Conservation (phyloP, 1,140 invertebrate species). For the Cyphomyrmex costatus region DNA sequence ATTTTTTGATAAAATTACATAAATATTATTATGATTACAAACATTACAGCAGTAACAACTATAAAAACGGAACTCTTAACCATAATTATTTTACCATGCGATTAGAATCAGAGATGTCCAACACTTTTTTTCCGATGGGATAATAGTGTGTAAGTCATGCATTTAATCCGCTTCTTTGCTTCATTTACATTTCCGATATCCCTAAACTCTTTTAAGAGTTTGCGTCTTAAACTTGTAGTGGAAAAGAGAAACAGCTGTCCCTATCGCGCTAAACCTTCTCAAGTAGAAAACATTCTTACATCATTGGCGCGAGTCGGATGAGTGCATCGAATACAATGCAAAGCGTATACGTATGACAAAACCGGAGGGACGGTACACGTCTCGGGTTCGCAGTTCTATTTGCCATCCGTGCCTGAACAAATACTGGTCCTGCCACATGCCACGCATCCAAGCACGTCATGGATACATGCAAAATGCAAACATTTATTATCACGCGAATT, state of each 20-base stretch:
- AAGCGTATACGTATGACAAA: conserved; percentile 62
- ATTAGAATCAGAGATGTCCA: too few relatives aligned
- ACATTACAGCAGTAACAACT: too few relatives aligned
- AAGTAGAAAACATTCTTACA: conserved; percentile 69
- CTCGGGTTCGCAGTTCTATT: conserved; percentile 68
- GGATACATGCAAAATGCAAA: conserved; percentile 77
- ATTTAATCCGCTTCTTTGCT: not conserved
- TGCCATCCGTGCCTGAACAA: conserved; percentile 80
- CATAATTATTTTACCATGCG: too few relatives aligned
- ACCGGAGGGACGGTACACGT: conserved; percentile 31
- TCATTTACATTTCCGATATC: not conserved
- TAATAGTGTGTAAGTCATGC: not conserved
- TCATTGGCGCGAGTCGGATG: conserved; percentile 57
- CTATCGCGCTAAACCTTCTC: conserved; percentile 37
- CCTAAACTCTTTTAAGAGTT: not conserved
- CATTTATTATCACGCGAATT: conserved; percentile 80
- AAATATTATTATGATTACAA: too few relatives aligned
- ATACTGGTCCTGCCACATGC: conserved; percentile 81
- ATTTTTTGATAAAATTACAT: too few relatives aligned
- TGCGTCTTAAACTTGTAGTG: conserved; percentile 8
- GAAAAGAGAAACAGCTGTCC: conserved; percentile 39
- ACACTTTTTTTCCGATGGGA: too few relatives aligned
- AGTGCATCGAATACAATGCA: conserved; percentile 63
- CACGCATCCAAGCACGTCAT: conserved; percentile 69
- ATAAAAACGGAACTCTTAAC: too few relatives aligned